Conservation (phyloP, 2,113 vertebrate species). For the Tachuris rubrigastra region DNA sequence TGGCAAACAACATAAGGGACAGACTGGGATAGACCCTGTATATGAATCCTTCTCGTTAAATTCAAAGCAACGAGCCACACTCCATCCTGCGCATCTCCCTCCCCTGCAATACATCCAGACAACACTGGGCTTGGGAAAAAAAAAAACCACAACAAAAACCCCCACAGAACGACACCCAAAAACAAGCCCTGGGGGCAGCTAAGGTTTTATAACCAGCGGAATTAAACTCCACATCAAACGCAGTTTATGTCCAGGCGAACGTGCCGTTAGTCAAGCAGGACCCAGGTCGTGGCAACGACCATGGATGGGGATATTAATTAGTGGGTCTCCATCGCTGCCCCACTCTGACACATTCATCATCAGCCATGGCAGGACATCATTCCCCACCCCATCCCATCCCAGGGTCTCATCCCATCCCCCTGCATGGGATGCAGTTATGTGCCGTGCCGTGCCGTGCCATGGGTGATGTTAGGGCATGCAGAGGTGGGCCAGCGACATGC, state of each 20-base stretch:
- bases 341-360: slow-evolving; percentile 63
- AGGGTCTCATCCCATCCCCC: background rate
- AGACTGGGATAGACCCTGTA: background rate
- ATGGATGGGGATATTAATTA: slow-evolving; percentile 76
- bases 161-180: background rate
- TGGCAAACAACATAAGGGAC: slow-evolving; percentile 1
- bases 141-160: background rate
- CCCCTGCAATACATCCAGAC: slow-evolving; percentile 38
- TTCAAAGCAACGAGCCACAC: background rate
- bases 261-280: slow-evolving; percentile 83
- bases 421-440: background rate
- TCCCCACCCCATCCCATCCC: background rate
- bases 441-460: background rate
- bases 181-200: slow-evolving; percentile 71
- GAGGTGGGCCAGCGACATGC: slow-evolving; percentile 55
- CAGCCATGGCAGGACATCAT: slow-evolving; percentile 10
- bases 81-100: slow-evolving; percentile 6
- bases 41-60: slow-evolving; percentile 38
- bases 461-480: slow-evolving; percentile 45
- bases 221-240: slow-evolving; percentile 81
- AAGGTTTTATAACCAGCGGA: slow-evolving; percentile 74
- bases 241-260: slow-evolving; percentile 77
- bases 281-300: slow-evolving; percentile 64
- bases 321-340: slow-evolving; percentile 44
- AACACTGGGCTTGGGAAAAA: background rate